phyloP scores from a whole-genome alignment of 2,113 vertebrate species.

The Lepisosteus oculatus region DNA sequence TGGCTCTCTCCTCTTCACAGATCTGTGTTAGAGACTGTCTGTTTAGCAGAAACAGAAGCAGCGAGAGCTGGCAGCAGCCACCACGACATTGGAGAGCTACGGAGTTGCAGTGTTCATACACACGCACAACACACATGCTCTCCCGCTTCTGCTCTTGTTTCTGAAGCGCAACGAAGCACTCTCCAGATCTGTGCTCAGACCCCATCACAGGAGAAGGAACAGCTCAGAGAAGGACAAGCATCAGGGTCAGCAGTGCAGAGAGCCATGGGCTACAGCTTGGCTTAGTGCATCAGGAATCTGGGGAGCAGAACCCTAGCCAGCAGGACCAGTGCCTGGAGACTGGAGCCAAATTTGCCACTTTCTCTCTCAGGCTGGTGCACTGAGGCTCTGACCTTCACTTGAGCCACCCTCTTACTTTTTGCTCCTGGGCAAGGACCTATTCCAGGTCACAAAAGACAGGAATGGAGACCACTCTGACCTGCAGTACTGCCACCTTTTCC shows the following conservation, averaged over 20 bases:
- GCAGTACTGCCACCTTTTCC: conserved; percentile 65
- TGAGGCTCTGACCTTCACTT: no score
- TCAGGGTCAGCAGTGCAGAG: conserved; percentile 18
- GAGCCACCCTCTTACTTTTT: no score
- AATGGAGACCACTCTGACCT: conserved; percentile 59
- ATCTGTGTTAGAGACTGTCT: conserved; percentile 10
- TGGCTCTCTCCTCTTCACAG: conserved; percentile 1
- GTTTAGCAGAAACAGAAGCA: conserved; percentile 17
- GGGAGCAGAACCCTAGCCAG: no score
- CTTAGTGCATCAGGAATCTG: no score
- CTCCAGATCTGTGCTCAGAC: conserved; percentile 44
- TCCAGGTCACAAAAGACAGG: background rate
- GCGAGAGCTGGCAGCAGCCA: conserved; percentile 28
- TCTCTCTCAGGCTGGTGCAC: no score
- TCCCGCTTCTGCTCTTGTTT: background rate
- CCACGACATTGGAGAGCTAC: conserved; percentile 20
- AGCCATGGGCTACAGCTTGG: conserved; percentile 1
- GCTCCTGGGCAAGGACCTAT: no score
- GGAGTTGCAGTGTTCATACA: conserved; percentile 34
- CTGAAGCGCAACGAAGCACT: conserved; percentile 29
- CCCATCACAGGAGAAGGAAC: conserved; percentile 43
- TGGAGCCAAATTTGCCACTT: no score
- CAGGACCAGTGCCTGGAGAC: no score
- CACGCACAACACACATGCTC: conserved; percentile 27
- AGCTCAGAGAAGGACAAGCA: conserved; percentile 41